These are phyloP conservation scores for Lithosia quadra DNA, from an alignment of 2,888 invertebrate genomes.

Conservation along the genomic window DNA sequence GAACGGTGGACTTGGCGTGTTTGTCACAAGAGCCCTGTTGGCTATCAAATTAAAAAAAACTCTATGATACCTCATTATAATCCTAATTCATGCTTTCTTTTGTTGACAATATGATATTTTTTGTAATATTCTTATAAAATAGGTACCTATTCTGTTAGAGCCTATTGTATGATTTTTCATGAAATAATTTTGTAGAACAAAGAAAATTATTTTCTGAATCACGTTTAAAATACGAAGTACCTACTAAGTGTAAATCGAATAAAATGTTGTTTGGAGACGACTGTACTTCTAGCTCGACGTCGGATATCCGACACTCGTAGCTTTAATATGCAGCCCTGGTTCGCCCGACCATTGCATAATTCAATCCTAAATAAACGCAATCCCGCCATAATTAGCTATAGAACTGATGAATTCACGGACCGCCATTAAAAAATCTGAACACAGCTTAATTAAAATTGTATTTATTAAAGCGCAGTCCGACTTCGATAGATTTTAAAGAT, in stretches of 20 bases:
- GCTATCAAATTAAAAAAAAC: conserved; percentile 44
- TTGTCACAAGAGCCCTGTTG: conserved; percentile 47
- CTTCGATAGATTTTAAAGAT: conserved; percentile 48
- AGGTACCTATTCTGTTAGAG: neutral
- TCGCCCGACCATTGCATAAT: conserved; percentile 73
- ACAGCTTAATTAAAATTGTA: conserved; percentile 72
- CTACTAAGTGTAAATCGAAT: conserved; percentile 1
- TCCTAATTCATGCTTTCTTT: conserved; percentile 22
- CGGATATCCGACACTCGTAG: conserved; percentile 82
- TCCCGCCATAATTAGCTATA: conserved; percentile 80
- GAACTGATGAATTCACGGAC: conserved; percentile 78
- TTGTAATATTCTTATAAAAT: neutral
- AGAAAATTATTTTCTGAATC: neutral
- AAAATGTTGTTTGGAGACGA: conserved; percentile 44
- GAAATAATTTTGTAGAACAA: neutral
- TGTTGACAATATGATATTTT: conserved; percentile 20
- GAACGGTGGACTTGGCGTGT: conserved; percentile 46
- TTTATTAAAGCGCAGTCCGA: conserved; percentile 60
- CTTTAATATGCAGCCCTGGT: conserved; percentile 75
- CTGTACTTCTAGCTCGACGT: conserved; percentile 74
- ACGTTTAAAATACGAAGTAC: neutral
- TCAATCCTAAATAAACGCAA: conserved; percentile 81
- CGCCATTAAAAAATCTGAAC: conserved; percentile 66
- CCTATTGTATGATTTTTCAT: neutral
- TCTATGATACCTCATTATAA: conserved; percentile 42